phyloP scores from a whole-genome alignment of 2,888 invertebrate species.

The Tanypteryx hageni region DNA sequence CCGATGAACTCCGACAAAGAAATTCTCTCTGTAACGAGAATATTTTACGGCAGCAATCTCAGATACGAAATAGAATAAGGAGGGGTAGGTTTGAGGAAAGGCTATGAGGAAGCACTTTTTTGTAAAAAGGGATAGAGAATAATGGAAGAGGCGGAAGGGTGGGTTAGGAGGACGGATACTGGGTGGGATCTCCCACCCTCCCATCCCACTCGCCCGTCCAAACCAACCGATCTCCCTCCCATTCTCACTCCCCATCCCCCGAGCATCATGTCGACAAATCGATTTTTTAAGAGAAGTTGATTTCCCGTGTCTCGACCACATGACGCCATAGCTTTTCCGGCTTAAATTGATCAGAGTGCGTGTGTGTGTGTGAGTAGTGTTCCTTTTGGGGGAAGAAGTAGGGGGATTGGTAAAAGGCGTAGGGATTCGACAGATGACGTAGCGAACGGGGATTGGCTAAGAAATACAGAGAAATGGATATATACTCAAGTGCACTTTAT shows the following conservation, averaged over 20 bases:
- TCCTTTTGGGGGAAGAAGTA: no score
- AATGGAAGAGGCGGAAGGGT: neutral
- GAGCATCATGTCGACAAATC: slow-evolving; percentile 69
- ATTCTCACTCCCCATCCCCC: slow-evolving; percentile 53
- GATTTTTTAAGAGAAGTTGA: slow-evolving; percentile 70
- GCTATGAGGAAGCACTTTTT: slow-evolving; percentile 14
- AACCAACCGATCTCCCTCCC: slow-evolving; percentile 44
- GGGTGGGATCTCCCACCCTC: neutral
- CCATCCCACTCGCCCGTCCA: neutral
- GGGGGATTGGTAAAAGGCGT: neutral
- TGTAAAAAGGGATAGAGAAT: neutral
- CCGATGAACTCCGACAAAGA: no score
- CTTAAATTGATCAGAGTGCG: slow-evolving; percentile 67
- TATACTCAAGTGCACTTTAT: neutral
- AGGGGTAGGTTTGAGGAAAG: neutral
- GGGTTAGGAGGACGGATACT: neutral
- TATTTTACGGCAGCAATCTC: neutral
- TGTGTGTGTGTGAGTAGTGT: neutral
- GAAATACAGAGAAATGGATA: neutral
- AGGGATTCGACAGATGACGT: neutral
- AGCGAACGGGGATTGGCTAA: neutral
- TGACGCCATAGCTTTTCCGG: slow-evolving; percentile 68
- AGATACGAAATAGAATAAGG: neutral
- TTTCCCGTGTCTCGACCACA: slow-evolving; percentile 70
- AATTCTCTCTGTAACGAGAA: no score